These are phyloP conservation scores for Salarias fasciatus DNA, from an alignment of 2,797 vertebrate species.

Conservation along the genomic window DNA sequence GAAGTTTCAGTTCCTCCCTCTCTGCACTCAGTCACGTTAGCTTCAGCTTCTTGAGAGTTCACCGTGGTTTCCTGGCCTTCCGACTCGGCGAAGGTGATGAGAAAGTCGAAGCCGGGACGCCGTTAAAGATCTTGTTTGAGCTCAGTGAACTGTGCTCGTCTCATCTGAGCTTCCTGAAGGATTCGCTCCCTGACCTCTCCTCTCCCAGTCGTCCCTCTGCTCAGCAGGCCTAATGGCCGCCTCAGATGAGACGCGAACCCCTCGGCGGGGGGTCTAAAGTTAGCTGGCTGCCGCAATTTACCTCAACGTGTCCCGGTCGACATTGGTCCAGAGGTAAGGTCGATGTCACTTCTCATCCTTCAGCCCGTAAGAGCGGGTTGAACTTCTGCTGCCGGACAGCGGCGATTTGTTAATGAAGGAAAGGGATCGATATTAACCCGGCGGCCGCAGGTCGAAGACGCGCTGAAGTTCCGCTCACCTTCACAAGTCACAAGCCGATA, in stretches of 20 bases:
- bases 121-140: slow-evolving; percentile 5
- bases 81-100: slow-evolving; percentile 19
- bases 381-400: slow-evolving; percentile 29
- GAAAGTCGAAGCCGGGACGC: slow-evolving; percentile 22
- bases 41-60: too few relatives aligned
- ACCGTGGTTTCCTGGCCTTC: background rate
- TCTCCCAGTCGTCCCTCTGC: slow-evolving; percentile 45
- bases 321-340: slow-evolving; percentile 49
- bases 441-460: slow-evolving; percentile 49
- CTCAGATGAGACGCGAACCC: slow-evolving; percentile 44
- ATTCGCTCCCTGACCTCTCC: slow-evolving; percentile 35
- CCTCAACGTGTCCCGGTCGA: slow-evolving; percentile 44
- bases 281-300: too few relatives aligned
- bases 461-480: slow-evolving; percentile 49
- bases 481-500: slow-evolving; percentile 43
- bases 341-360: slow-evolving; percentile 57
- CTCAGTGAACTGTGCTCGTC: slow-evolving; percentile 22
- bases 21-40: too few relatives aligned
- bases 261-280: slow-evolving; percentile 12
- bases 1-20: too few relatives aligned
- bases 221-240: slow-evolving; percentile 22
- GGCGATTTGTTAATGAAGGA: slow-evolving; percentile 57
- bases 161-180: slow-evolving; percentile 32
- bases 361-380: slow-evolving; percentile 22
- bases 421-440: slow-evolving; percentile 51